Evolutionary conservation across 1,140 invertebrate species (phyloP), one percentile per base, ranked within the genome.

Genomic region (Cyclargus thomasi): DNA sequence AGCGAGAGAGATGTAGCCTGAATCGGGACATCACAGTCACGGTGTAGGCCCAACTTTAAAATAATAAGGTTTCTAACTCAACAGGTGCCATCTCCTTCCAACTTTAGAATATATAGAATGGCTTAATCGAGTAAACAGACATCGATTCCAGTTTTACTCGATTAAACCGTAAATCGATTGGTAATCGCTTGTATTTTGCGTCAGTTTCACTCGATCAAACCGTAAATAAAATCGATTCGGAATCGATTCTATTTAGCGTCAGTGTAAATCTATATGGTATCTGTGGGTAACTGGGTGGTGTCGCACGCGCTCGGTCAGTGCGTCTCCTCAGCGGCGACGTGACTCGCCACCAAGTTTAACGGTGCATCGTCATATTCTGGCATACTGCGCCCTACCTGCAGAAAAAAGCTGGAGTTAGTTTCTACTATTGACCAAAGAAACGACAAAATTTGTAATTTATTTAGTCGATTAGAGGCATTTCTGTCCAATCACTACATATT

Each of bases 311-410:
- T 36, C 36, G 64, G 80, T 87, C 84, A 91, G 83, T 90, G 90
- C 69, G 81, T 89, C 74, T 91, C 90, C 70, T 91, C 90, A 2
- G 90, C 80, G 62, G 89, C 82, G 17, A 86, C 83, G 82, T 91
- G 90, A 20, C 82, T 82, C 55, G 89, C 88, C 10, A 90, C 90
- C 21, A 91, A 78, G 76, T 91, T 91, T 63, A 91, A 72, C 29
- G 90, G 90, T 39, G 81, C 88, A 22, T 91, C 90, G 73, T 91
- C 90, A 77, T 91, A 90, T 36, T 91, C 90, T 1, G 81, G 74
- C 39, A 86, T 79, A 66, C 73, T 80, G 22, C 78, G 72, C 7
- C 85, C 86, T 70, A 90, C 79, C 85, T 90, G 77, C 1, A 36
- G 63, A 71, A 66, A 55, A 11, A 22, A 65, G 22, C n/a, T 62